Conservation (phyloP, 2,888 invertebrate genomes). For the Lymantria monacha region DNA sequence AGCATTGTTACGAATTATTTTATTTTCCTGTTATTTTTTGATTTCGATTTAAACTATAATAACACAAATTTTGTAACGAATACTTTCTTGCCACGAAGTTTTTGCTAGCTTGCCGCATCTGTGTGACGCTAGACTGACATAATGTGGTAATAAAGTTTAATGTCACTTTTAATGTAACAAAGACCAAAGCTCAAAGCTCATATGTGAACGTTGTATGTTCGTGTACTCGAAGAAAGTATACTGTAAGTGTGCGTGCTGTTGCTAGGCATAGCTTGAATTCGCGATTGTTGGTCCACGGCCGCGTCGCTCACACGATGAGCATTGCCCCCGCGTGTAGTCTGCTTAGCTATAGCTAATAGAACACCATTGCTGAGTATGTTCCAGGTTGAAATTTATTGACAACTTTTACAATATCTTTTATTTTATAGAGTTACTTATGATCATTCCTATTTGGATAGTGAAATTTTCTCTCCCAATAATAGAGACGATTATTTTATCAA, state of each 20-base stretch:
- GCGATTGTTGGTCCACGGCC: constrained; percentile 72
- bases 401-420: constrained; percentile 48
- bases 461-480: too few species aligned
- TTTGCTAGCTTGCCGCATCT: constrained; percentile 36
- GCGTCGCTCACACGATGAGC: constrained; percentile 79
- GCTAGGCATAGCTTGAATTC: constrained; percentile 75
- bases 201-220: constrained; percentile 51
- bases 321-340: constrained; percentile 66
- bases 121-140: constrained; percentile 22
- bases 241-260: constrained; percentile 71
- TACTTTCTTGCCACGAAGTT: constrained; percentile 26
- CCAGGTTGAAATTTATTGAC: constrained; percentile 47
- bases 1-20: constrained; percentile 62
- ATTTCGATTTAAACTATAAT: constrained; percentile 54
- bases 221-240: constrained; percentile 60
- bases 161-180: constrained; percentile 50
- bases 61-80: constrained; percentile 6
- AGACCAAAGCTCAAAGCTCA: constrained; percentile 54
- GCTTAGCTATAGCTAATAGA: constrained; percentile 29
- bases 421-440: too few species aligned
- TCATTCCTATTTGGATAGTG: too few species aligned
- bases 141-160: constrained; percentile 28
- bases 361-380: constrained; percentile 18
- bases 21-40: constrained; percentile 62
- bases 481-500: too few species aligned